These are phyloP conservation scores for Ctenosaura bakeri DNA, from an alignment of 2,797 vertebrate genomes.

Conservation along the genomic window DNA sequence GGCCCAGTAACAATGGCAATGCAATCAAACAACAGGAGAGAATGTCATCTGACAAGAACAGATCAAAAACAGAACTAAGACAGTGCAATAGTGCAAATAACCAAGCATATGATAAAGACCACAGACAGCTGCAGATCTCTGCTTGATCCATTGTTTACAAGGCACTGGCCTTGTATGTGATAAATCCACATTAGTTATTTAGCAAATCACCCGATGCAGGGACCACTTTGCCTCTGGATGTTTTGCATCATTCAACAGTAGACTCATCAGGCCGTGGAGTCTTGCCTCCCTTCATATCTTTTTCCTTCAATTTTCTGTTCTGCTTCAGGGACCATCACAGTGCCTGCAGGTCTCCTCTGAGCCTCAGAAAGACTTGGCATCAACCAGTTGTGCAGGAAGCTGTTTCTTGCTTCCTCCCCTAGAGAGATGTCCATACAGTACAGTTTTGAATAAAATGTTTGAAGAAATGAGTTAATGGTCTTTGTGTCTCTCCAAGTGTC, in stretches of 20 bases:
- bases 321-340: background rate
- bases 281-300: background rate
- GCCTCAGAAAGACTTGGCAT: background rate
- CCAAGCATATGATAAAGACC: too few species aligned
- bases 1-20: too few species aligned
- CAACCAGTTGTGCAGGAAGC: background rate
- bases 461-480: background rate
- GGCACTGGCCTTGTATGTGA: background rate
- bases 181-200: background rate
- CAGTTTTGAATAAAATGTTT: constrained; percentile 14
- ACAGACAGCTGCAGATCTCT: background rate
- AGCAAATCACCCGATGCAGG: background rate
- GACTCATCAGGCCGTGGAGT: background rate
- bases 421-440: background rate
- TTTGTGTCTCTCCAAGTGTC: background rate
- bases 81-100: too few species aligned
- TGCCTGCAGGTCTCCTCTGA: background rate
- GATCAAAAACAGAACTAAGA: too few species aligned
- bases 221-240: background rate
- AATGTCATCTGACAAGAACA: too few species aligned
- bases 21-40: too few species aligned
- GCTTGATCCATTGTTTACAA: background rate
- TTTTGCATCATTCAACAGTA: background rate
- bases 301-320: too few species aligned
- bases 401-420: background rate